A percentile compares a stretch with the other conserved stretches of the same genome.
Conservation (phyloP, 2,888 invertebrate species). For the Actias luna region DNA sequence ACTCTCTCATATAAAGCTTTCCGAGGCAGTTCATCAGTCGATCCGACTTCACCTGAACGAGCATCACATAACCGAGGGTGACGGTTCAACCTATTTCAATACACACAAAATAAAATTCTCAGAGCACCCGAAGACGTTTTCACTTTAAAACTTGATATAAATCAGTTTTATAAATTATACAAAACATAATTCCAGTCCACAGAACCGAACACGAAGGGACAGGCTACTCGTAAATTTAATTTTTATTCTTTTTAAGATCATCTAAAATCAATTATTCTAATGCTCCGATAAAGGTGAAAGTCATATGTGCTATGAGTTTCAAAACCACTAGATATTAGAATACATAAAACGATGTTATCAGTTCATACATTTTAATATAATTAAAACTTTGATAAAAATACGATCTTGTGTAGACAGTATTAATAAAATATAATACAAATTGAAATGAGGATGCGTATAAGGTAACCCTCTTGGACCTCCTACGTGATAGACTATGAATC, state of each 20-base stretch:
- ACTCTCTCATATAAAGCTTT: no score
- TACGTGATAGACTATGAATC: background rate
- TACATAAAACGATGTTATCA: background rate
- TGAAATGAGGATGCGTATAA: background rate
- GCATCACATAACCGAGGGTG: no score
- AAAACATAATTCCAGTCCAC: no score
- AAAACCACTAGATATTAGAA: background rate
- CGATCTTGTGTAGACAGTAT: background rate
- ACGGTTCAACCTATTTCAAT: no score
- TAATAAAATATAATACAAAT: background rate
- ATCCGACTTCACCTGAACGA: no score
- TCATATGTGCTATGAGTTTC: background rate
- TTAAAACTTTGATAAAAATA: background rate
- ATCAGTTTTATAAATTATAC: no score
- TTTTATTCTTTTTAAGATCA: background rate
- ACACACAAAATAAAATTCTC: no score
- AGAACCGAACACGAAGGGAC: no score
- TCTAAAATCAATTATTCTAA: background rate
- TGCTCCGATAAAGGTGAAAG: background rate
- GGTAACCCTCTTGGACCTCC: background rate
- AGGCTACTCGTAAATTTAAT: no score
- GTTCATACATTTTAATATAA: background rate
- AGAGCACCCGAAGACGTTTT: no score
- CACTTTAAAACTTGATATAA: no score
- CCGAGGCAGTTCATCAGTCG: no score